These are phyloP conservation scores for Gisinianus flammeolus DNA, from an alignment of 2,888 invertebrate species.

Conservation along the genomic window DNA sequence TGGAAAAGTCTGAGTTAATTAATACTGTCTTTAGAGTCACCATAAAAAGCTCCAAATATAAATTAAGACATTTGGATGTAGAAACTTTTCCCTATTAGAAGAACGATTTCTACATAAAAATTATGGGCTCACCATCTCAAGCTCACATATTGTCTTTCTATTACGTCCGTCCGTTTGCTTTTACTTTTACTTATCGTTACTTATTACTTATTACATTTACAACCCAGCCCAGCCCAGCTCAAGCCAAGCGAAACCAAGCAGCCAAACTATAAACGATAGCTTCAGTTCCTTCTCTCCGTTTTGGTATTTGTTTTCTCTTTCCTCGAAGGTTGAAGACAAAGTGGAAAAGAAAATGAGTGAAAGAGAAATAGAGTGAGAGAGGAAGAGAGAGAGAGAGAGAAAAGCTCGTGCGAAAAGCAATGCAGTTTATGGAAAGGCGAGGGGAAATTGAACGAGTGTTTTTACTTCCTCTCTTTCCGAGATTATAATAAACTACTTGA, in stretches of 20 bases:
- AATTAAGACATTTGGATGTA: constrained; percentile 14
- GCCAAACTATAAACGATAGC: too few species aligned
- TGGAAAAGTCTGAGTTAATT: not conserved
- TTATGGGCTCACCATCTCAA: not conserved
- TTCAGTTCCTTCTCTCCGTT: too few species aligned
- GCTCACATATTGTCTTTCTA: constrained; percentile 6
- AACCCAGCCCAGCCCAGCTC: not conserved
- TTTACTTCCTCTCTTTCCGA: not conserved
- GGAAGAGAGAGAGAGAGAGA: not conserved
- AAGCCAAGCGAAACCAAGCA: too few species aligned
- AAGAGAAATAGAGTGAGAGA: not conserved
- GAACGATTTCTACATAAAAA: not conserved
- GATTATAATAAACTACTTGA: not conserved
- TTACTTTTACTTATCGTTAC: not conserved
- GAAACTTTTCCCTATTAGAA: not conserved
- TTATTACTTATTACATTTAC: constrained; percentile 5
- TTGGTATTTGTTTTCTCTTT: too few species aligned
- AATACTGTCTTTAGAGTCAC: constrained; percentile 2
- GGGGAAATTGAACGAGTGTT: not conserved
- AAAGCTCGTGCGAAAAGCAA: not conserved
- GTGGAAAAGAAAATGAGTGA: not conserved
- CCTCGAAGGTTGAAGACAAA: not conserved
- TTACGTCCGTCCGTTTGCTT: not conserved
- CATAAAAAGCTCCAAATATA: constrained; percentile 4
- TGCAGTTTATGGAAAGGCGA: not conserved